A percentile compares a stretch with the other conserved stretches of the same genome.
These are phyloP conservation scores for Engystomops pustulosus DNA, from an alignment of 2,113 vertebrate species.

Conservation along the genomic window DNA sequence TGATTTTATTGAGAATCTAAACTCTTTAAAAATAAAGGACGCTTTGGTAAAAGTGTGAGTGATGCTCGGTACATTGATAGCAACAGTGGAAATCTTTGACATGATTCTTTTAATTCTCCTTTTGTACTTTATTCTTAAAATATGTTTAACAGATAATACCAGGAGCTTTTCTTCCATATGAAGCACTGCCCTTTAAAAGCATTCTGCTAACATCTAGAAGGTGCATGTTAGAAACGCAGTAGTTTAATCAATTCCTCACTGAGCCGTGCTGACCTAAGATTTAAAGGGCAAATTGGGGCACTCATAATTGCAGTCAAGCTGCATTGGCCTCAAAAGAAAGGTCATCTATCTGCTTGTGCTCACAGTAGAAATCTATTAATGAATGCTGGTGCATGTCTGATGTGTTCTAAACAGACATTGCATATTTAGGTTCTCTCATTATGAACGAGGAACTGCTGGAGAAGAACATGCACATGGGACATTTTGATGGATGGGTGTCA, in stretches of 20 bases:
- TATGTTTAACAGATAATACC: constrained; percentile 21
- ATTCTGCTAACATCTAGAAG: constrained; percentile 43
- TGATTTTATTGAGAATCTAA: no score
- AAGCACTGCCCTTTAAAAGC: constrained; percentile 24
- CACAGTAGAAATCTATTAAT: constrained; percentile 64
- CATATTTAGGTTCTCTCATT: constrained; percentile 66
- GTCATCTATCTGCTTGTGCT: constrained; percentile 64
- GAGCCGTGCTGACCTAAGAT: constrained; percentile 63
- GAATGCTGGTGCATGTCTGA: constrained; percentile 63
- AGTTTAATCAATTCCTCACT: constrained; percentile 57
- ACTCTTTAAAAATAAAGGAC: no score
- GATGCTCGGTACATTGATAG: neutral
- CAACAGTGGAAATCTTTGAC: neutral
- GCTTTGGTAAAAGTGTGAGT: neutral
- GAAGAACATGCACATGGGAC: constrained; percentile 62
- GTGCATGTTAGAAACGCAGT: constrained; percentile 59
- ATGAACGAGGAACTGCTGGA: constrained; percentile 61
- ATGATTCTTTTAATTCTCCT: constrained; percentile 17
- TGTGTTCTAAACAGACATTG: constrained; percentile 62
- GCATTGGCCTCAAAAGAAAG: constrained; percentile 64
- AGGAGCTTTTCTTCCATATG: constrained; percentile 23
- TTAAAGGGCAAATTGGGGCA: constrained; percentile 64
- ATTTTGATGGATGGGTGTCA: constrained; percentile 71
- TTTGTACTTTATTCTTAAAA: constrained; percentile 15
- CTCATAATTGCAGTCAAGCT: constrained; percentile 60